These are phyloP conservation scores for Papilio helenus DNA, from an alignment of 1,140 invertebrate genomes.

Conservation along the genomic window DNA sequence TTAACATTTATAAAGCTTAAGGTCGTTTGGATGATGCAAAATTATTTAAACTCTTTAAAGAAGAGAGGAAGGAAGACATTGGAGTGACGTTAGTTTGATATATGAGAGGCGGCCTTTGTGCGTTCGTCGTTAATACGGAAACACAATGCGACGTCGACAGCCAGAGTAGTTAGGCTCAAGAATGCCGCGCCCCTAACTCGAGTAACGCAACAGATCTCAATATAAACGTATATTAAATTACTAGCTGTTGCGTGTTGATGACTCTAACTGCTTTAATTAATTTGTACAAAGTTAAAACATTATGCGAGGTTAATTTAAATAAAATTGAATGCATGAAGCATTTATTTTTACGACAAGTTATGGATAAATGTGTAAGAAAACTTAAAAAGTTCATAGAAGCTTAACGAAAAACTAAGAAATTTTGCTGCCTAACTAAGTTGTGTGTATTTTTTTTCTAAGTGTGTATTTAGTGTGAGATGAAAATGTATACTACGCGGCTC, in stretches of 20 bases:
- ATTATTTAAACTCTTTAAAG: background rate
- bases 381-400: no score
- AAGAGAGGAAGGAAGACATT: conserved; percentile 41
- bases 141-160: conserved; percentile 67
- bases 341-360: no score
- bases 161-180: conserved; percentile 63
- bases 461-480: no score
- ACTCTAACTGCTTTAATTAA: background rate
- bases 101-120: conserved; percentile 76
- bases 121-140: conserved; percentile 70
- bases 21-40: background rate
- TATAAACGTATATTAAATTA: conserved; percentile 34
- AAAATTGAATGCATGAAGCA: background rate
- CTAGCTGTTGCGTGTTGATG: background rate
- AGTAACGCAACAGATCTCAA: conserved; percentile 43
- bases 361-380: no score
- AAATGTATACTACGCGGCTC: no score
- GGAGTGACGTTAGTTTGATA: conserved; percentile 81
- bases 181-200: conserved; percentile 51
- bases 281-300: background rate
- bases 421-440: no score
- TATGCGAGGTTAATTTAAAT: no score
- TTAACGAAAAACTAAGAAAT: no score
- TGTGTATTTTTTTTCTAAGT: no score
- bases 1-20: conserved; percentile 8